Evolutionary conservation across 1,140 invertebrate species (phyloP).

Genomic region (Drosophila nannoptera): DNA sequence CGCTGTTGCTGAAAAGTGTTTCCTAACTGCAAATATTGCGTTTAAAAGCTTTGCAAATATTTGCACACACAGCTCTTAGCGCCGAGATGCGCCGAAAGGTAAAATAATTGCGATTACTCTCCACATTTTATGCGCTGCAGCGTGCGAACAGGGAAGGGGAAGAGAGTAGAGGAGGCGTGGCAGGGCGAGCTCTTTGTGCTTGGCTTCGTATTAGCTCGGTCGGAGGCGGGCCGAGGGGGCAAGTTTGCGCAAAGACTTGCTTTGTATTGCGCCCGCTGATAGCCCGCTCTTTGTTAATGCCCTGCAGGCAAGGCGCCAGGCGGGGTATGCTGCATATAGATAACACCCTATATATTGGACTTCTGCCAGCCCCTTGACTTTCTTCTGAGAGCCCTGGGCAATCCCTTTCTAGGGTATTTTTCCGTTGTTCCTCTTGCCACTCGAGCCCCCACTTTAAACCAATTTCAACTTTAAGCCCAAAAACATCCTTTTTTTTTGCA

Average conservation of each 20-base stretch:
- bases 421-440: neutral
- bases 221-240: neutral
- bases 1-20: neutral
- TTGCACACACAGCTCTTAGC: slow-evolving; percentile 31
- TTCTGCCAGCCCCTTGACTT: neutral
- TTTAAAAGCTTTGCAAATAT: slow-evolving; percentile 52
- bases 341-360: neutral
- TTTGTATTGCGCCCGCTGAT: neutral
- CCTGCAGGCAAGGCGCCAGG: neutral
- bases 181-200: neutral
- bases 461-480: neutral
- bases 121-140: slow-evolving; percentile 32
- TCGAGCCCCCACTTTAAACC: neutral
- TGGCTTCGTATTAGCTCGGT: neutral
- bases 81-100: slow-evolving; percentile 38
- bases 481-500: neutral
- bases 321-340: neutral
- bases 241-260: neutral
- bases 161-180: neutral
- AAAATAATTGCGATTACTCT: slow-evolving; percentile 59
- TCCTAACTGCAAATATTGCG: slow-evolving; percentile 27
- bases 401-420: neutral
- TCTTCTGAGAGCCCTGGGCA: too few relatives aligned
- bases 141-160: neutral
- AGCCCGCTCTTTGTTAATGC: neutral